These are phyloP conservation scores for Acleris sparsana DNA, from an alignment of 2,888 invertebrate genomes.

Conservation along the genomic window DNA sequence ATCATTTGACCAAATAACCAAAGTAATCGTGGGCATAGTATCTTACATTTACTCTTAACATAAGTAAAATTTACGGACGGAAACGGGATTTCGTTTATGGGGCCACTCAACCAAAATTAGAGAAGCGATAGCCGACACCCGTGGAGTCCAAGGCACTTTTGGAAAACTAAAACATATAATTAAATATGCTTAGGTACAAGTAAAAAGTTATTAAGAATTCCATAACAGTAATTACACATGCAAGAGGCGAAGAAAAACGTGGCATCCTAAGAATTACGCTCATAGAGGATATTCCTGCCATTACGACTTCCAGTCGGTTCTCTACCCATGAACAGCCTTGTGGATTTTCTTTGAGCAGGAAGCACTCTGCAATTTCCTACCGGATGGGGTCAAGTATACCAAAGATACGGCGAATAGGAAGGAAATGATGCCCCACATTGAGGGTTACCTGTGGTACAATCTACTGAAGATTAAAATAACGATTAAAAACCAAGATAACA, in stretches of 20 bases:
- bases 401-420: slow-evolving; percentile 45
- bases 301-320: slow-evolving; percentile 15
- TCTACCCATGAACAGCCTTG: slow-evolving; percentile 47
- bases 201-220: background rate
- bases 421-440: slow-evolving; percentile 58
- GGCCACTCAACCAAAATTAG: no score
- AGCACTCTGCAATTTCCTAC: slow-evolving; percentile 62
- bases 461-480: slow-evolving; percentile 23
- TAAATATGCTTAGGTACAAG: no score
- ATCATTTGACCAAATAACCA: background rate
- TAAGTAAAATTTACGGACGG: background rate
- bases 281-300: slow-evolving; percentile 21
- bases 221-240: slow-evolving; percentile 12
- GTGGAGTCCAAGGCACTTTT: no score
- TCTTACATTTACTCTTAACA: background rate
- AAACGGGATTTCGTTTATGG: background rate
- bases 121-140: no score
- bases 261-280: slow-evolving; percentile 8
- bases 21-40: background rate
- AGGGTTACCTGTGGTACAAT: slow-evolving; percentile 38
- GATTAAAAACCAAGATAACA: slow-evolving; percentile 3
- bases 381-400: slow-evolving; percentile 58
- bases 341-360: slow-evolving; percentile 44
- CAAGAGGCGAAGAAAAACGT: slow-evolving; percentile 10
- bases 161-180: no score